Percentiles rank a stretch among this genome's conserved stretches.
These are phyloP conservation scores for Congeria kusceri DNA, from an alignment of 2,888 invertebrate genomes.

Conservation along the genomic window DNA sequence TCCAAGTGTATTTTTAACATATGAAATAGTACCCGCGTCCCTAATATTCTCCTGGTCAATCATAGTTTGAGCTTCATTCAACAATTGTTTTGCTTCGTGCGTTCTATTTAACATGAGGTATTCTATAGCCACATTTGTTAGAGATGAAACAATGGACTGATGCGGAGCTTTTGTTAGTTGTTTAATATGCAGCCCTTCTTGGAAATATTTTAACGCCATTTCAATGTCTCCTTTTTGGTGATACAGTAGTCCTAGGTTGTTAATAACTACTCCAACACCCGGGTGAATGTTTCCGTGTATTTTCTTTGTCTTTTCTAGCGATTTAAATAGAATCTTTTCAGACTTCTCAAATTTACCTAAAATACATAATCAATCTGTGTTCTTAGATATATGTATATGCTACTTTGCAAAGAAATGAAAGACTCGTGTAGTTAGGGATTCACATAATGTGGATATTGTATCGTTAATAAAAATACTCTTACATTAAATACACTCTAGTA, in stretches of 20 bases:
- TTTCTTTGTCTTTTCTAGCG: constrained; percentile 31
- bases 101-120: no score
- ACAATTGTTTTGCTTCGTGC: neutral
- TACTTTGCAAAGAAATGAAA: no score
- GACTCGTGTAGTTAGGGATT: no score
- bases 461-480: no score
- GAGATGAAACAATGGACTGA: constrained; percentile 54
- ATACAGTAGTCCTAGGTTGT: constrained; percentile 69
- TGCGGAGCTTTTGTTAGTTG: constrained; percentile 43
- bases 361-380: no score
- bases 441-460: no score
- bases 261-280: constrained; percentile 53
- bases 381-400: no score
- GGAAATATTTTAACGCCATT: constrained; percentile 61
- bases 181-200: constrained; percentile 59
- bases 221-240: constrained; percentile 56
- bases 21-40: constrained; percentile 10
- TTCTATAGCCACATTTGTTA: constrained; percentile 61
- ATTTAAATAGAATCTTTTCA: constrained; percentile 53
- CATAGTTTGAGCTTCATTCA: constrained; percentile 46
- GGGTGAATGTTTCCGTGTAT: constrained; percentile 45
- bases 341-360: no score
- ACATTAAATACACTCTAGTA: no score
- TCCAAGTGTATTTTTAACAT: constrained; percentile 42
- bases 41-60: constrained; percentile 21